Evolutionary conservation across 2,113 vertebrate species (phyloP).

Genomic region (Cinclus mexicanus): DNA sequence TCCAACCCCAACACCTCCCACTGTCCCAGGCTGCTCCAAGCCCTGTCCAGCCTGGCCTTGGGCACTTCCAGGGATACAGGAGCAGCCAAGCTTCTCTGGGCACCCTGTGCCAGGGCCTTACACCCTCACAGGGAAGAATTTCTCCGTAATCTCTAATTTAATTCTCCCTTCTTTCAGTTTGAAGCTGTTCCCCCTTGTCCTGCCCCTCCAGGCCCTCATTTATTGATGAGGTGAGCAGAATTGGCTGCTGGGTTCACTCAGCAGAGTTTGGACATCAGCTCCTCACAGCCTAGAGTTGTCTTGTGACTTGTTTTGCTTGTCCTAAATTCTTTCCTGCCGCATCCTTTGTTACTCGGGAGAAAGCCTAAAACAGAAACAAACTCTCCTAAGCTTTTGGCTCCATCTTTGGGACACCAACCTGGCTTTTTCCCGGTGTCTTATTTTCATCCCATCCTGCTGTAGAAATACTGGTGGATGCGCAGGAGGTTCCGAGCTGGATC

Average conservation of each 20-base stretch:
- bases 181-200: background rate
- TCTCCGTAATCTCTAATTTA: background rate
- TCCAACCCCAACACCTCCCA: background rate
- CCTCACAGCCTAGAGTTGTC: background rate
- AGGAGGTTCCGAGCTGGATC: background rate
- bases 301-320: background rate
- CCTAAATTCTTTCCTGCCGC: background rate
- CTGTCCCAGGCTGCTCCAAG: background rate
- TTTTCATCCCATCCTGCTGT: background rate
- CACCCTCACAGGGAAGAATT: background rate
- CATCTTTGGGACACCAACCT: background rate
- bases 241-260: background rate
- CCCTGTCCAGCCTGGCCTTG: accelerated
- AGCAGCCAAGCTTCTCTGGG: background rate
- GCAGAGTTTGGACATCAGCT: background rate
- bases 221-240: background rate
- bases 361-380: background rate
- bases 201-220: background rate
- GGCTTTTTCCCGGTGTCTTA: background rate
- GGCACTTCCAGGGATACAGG: background rate
- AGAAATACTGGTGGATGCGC: background rate
- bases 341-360: background rate
- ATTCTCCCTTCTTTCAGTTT: background rate
- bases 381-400: background rate
- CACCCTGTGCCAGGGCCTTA: background rate